A percentile compares a stretch with the other conserved stretches of the same genome.
phyloP scores from a whole-genome alignment of 1,140 invertebrate species.

The Cataglyphis hispanica region DNA sequence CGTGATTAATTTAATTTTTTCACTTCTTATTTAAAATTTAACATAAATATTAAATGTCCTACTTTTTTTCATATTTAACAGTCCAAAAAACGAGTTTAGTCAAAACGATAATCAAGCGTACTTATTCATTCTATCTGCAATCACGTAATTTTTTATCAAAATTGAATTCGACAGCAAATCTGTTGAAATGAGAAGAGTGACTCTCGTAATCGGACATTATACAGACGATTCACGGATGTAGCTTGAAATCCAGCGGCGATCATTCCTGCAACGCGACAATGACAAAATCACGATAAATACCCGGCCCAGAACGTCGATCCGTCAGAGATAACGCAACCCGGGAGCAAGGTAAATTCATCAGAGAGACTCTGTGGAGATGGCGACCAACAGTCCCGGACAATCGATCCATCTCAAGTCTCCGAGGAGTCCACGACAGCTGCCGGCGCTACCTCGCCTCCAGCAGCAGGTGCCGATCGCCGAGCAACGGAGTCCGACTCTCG shows the following conservation, averaged over 20 bases:
- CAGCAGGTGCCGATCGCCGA: constrained; percentile 63
- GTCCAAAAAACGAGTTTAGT: background rate
- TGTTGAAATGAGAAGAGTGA: constrained; percentile 21
- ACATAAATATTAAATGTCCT: background rate
- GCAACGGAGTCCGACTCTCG: constrained; percentile 67
- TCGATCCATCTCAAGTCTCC: constrained; percentile 68
- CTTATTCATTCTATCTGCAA: background rate
- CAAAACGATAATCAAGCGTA: background rate
- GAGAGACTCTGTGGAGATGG: constrained; percentile 58
- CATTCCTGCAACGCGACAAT: constrained; percentile 4
- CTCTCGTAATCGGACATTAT: background rate
- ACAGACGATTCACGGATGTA: constrained; percentile 8
- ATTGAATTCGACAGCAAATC: constrained; percentile 1
- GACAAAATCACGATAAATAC: constrained; percentile 22
- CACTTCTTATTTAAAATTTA: background rate
- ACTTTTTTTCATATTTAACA: background rate
- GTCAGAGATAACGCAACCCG: constrained; percentile 23
- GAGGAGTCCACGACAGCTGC: constrained; percentile 70
- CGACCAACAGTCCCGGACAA: constrained; percentile 72
- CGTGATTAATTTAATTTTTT: background rate
- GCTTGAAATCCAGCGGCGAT: background rate
- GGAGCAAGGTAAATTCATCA: background rate
- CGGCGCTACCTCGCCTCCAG: constrained; percentile 47
- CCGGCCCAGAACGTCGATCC: background rate
- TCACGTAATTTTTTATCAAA: background rate